phyloP scores from a whole-genome alignment of 2,113 vertebrate species.

The Sebastes fasciatus region DNA sequence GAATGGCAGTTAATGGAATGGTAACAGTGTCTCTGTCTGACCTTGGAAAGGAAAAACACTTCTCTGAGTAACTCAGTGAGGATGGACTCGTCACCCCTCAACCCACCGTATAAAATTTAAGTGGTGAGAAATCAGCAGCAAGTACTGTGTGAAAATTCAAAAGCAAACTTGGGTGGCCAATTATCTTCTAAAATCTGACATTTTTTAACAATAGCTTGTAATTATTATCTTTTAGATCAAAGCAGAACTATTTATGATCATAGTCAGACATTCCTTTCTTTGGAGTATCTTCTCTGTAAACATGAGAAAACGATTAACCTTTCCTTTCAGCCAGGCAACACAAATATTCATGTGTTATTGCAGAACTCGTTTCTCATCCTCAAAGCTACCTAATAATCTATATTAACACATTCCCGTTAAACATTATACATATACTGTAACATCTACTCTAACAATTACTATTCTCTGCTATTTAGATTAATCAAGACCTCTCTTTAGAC shows the following conservation, averaged over 20 bases:
- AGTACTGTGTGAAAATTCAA: neutral
- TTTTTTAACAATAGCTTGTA: constrained; percentile 14
- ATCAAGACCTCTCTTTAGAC: neutral
- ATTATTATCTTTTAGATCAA: constrained; percentile 25
- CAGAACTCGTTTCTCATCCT: neutral
- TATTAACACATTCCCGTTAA: neutral
- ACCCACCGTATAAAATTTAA: neutral
- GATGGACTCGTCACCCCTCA: neutral
- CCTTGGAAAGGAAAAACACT: constrained; percentile 11
- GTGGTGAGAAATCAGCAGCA: constrained; percentile 3
- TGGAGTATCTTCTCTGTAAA: constrained; percentile 23
- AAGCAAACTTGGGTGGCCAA: constrained; percentile 13
- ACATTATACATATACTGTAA: neutral
- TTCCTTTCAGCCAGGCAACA: neutral
- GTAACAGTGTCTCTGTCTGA: constrained; percentile 13
- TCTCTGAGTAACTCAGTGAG: neutral
- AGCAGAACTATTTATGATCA: constrained; percentile 27
- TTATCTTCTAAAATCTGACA: constrained; percentile 4
- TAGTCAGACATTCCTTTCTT: constrained; percentile 27
- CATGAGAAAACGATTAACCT: constrained; percentile 9
- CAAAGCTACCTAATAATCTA: neutral
- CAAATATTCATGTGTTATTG: constrained; percentile 9
- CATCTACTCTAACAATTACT: neutral
- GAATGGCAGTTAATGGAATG: constrained; percentile 26
- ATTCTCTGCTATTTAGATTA: neutral